These are phyloP conservation scores for Tympanoctomys barrerae DNA, from an alignment of 2,797 vertebrate species.

Conservation along the genomic window DNA sequence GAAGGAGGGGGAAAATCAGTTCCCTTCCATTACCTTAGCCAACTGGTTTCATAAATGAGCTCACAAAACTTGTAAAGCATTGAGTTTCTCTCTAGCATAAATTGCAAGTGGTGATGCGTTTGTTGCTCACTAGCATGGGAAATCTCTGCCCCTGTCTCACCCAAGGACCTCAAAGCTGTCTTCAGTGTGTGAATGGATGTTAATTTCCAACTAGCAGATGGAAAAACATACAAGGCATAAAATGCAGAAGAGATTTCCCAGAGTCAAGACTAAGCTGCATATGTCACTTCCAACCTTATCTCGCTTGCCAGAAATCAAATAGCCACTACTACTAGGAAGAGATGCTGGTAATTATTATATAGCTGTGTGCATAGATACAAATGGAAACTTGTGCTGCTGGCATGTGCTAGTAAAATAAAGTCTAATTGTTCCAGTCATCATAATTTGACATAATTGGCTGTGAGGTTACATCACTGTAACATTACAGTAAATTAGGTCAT, in stretches of 20 bases:
- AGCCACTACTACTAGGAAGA: neutral
- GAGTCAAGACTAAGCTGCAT: neutral
- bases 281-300: neutral
- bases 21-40: neutral
- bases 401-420: constrained; percentile 47
- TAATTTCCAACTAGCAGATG: neutral
- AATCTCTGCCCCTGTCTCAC: neutral
- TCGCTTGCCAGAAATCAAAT: constrained; percentile 25
- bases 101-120: neutral
- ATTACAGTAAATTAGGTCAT: constrained; percentile 61
- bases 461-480: neutral
- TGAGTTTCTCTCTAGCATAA: neutral
- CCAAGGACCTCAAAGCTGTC: neutral
- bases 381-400: constrained; percentile 46
- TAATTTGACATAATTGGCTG: constrained; percentile 70
- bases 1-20: neutral
- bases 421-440: constrained; percentile 59
- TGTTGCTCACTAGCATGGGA: neutral
- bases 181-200: neutral
- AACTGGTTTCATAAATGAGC: neutral
- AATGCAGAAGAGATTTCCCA: neutral
- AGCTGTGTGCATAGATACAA: neutral
- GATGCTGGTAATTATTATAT: constrained; percentile 53
- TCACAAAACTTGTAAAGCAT: neutral
- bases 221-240: neutral